Base-by-base conservation (phyloP, 2,797 vertebrate genomes). In the Tolypeutes matacus region DNA sequence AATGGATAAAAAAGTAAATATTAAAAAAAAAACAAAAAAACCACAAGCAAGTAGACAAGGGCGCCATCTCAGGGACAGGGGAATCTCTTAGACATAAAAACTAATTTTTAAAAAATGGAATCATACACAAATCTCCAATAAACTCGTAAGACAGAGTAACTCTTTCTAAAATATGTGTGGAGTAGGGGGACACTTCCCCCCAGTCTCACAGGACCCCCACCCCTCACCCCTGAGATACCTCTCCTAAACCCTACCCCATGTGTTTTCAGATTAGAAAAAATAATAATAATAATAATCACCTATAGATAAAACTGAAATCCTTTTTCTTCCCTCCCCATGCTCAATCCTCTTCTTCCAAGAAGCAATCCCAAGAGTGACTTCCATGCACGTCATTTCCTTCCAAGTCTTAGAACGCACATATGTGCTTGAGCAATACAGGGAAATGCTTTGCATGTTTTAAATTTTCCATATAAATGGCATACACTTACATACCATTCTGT, bases 361-460 rank as follows among this genome's bases (percentile, higher is more conserved):
- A 51, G 21, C 23, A 7, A 20, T 5, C 86, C 67, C 17, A 2
- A 3, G 23, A 17, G 0, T 3, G 6, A 3, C 83, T 29, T 36
- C 65, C 1, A 10, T 5, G 14, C 25, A 15, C 17, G 6, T 51
- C 15, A 42, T 4, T 18, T 25, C 25, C 31, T n/a, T 23, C 87
- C 7, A 0, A 0, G 42, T 27, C 62, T 34, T 25, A n/a, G 88
- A 56, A 39, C 9, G 14, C 78, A 36, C 0, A 15, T 53, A 4
- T 0, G 0, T 0, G 2, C 87, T 70, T 31, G 60, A 51, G 34
- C 10, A 3, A 23, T 11, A 20, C 11, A 6, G 70, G 36, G 29
- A 34, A 7, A 17, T 6, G 0, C 36, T 29, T 3, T 12, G 27
- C 6, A 10, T 1, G 56, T 15, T 69, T 34, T 23, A 25, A 21